These are phyloP conservation scores for Drosophila ochracea DNA, from an alignment of 2,888 invertebrate genomes.

Conservation along the genomic window DNA sequence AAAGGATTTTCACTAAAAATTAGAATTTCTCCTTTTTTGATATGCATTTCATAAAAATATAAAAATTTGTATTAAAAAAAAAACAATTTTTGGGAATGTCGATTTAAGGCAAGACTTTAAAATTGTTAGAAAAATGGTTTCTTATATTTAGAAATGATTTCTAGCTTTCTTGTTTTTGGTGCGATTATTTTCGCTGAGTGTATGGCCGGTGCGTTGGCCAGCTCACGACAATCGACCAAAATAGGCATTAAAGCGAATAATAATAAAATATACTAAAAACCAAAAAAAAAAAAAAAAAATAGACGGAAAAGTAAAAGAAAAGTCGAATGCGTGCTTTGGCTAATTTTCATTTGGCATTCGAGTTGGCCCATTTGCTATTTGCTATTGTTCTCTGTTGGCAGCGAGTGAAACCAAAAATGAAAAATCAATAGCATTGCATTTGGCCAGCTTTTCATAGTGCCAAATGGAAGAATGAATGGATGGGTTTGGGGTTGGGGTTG, in stretches of 20 bases:
- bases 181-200: neutral
- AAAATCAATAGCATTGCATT: constrained; percentile 80
- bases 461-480: neutral
- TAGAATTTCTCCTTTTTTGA: too few species aligned
- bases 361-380: constrained; percentile 20
- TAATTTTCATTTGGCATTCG: constrained; percentile 68
- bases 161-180: neutral
- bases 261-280: constrained; percentile 51
- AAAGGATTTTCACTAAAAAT: too few species aligned
- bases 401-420: constrained; percentile 68
- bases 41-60: neutral
- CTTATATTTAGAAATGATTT: too few species aligned
- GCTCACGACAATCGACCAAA: constrained; percentile 53
- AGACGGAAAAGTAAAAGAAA: constrained; percentile 6
- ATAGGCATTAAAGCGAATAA: constrained; percentile 64
- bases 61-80: too few species aligned
- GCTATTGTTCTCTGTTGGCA: constrained; percentile 45
- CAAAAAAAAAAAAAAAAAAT: neutral
- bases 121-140: neutral
- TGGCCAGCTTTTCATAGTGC: constrained; percentile 47
- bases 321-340: constrained; percentile 63
- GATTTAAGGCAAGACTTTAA: neutral
- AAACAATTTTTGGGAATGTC: neutral
- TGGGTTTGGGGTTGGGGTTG: constrained; percentile 1
- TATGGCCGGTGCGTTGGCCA: constrained; percentile 36